These are phyloP conservation scores for Xestoiulus laeticollis DNA, from an alignment of 2,888 invertebrate genomes.

Conservation along the genomic window DNA sequence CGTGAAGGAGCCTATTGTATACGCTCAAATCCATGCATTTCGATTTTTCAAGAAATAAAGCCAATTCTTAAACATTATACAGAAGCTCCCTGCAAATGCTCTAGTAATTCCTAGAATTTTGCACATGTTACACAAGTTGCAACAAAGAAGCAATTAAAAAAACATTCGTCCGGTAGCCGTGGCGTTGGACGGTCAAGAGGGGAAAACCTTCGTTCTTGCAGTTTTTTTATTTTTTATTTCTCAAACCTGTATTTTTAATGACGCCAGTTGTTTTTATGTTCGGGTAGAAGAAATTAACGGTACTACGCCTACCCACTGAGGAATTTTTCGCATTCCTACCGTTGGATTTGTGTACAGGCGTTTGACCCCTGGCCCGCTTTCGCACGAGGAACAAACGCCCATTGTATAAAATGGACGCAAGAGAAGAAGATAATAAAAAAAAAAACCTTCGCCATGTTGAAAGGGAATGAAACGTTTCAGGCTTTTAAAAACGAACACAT, in stretches of 20 bases:
- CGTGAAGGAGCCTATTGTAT: too few relatives aligned
- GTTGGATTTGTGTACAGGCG: conserved; percentile 26
- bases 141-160: too few relatives aligned
- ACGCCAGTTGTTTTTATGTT: background rate
- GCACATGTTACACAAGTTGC: too few relatives aligned
- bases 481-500: background rate
- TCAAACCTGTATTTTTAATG: conserved; percentile 5
- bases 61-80: too few relatives aligned
- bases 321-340: background rate
- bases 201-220: background rate
- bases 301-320: background rate
- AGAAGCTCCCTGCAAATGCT: too few relatives aligned
- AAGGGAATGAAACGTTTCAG: background rate
- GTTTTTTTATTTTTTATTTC: background rate
- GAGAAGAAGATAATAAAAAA: too few relatives aligned
- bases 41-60: too few relatives aligned
- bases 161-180: background rate
- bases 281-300: background rate
- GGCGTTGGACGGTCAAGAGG: background rate
- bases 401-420: too few relatives aligned
- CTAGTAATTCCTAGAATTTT: too few relatives aligned
- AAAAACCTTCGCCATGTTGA: background rate
- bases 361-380: conserved; percentile 26
- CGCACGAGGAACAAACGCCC: background rate
- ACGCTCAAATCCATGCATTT: too few relatives aligned